Base-by-base conservation (phyloP, 2,888 invertebrate species). In the Hypolimnas misippus region DNA sequence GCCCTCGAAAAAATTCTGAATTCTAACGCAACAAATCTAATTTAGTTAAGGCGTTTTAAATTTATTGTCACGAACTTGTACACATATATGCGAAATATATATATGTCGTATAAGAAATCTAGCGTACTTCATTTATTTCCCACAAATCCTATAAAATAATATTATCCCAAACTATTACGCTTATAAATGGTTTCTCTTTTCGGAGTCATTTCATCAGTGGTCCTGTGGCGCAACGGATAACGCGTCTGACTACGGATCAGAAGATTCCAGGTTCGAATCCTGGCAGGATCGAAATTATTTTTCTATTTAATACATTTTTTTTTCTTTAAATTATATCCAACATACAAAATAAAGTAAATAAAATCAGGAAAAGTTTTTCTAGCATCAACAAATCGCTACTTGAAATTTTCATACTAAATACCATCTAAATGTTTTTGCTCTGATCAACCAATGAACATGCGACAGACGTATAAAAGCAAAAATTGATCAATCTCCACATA, bases 171-270 rank as follows among this genome's bases (percentile, higher is more conserved):
- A 2, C 35, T 35, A 12, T 35, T 14, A 49, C 8, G 4, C 46
- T 12, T 17, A n/a, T 46, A 46, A 46, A 19, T 8, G 12, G 5
- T 21, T 46, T 12, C 12, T 21, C 8, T 25, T 49, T 29, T 49
- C 25, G 19, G 14, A 14, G n/a, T 2, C 1, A 14, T 0, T 2
- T 7, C 0, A 0, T 1, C 1, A 29, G 33, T 14, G 93, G 93
- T 93, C 93, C 89, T 93, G 93, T 93, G 93, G 93, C 93, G 93
- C 93, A 93, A 93, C 83, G 93, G 92, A 94, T 94, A 94, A 94
- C 93, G 94, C 94, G 94, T 94, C 94, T 94, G 94, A 93, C 94
- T 94, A 94, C 93, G 93, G 93, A 94, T 94, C 94, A 93, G 93
- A 93, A 93, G 93, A 93, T 93, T 93, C 92, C 93, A 94, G 93